Conservation (phyloP, 2,797 vertebrate genomes). For the Centroberyx gerrardi region DNA sequence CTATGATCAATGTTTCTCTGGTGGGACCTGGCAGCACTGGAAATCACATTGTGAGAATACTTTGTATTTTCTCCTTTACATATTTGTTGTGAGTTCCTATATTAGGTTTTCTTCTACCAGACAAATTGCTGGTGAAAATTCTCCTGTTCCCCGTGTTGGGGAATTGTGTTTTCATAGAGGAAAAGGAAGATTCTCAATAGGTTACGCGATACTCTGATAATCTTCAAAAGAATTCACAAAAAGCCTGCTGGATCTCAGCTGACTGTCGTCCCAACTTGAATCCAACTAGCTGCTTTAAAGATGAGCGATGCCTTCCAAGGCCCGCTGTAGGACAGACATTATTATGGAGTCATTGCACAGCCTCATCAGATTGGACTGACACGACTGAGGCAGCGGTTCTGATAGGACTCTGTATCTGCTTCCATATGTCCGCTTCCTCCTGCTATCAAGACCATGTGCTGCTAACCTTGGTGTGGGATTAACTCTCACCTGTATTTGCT, state of each 20-base stretch:
- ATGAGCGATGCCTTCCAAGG: constrained; percentile 27
- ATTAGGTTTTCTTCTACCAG: neutral
- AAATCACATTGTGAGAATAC: neutral
- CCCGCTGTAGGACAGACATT: constrained; percentile 49
- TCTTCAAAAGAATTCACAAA: constrained; percentile 48
- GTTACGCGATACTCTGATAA: constrained; percentile 31
- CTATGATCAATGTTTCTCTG: constrained; percentile 29
- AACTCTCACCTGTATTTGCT: constrained; percentile 16
- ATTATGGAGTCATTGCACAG: constrained; percentile 40
- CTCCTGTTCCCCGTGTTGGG: neutral
- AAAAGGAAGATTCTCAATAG: constrained; percentile 31
- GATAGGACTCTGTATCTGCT: constrained; percentile 34
- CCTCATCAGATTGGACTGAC: constrained; percentile 40
- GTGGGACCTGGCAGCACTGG: neutral
- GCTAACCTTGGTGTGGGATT: constrained; percentile 61
- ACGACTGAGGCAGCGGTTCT: constrained; percentile 19
- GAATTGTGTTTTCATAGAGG: constrained; percentile 28
- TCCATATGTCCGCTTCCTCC: constrained; percentile 21
- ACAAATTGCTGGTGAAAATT: constrained; percentile 33
- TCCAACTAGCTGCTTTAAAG: constrained; percentile 38
- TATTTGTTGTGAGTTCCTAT: neutral
- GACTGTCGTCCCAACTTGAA: constrained; percentile 27
- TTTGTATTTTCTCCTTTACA: neutral
- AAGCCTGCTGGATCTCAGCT: constrained; percentile 41
- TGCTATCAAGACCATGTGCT: constrained; percentile 35